phyloP scores from a whole-genome alignment of 2,888 invertebrate genomes.

The Heliconius cydno region DNA sequence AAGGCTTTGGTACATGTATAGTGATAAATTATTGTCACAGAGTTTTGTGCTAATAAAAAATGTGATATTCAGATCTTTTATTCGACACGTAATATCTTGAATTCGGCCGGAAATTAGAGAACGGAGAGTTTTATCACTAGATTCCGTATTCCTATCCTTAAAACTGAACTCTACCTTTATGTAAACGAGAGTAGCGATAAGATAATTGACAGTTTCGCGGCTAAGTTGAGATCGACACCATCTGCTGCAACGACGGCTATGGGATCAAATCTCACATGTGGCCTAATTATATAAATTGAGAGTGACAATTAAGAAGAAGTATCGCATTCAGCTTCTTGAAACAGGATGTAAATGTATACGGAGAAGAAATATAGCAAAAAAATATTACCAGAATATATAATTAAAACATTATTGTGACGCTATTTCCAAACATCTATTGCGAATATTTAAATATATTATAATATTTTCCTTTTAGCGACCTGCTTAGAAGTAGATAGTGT shows the following conservation, averaged over 20 bases:
- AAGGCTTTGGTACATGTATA: too few relatives aligned
- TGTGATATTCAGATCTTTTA: too few relatives aligned
- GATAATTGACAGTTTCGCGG: background rate
- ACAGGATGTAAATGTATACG: background rate
- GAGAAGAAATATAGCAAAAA: background rate
- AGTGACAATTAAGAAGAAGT: constrained; percentile 14
- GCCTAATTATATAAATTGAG: constrained; percentile 19
- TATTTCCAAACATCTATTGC: too few relatives aligned
- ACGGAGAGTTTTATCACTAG: background rate
- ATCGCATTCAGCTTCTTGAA: background rate
- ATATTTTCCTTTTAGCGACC: too few relatives aligned
- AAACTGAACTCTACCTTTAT: too few relatives aligned
- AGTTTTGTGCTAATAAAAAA: too few relatives aligned
- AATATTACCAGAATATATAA: background rate
- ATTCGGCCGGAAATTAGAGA: background rate
- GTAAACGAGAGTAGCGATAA: background rate
- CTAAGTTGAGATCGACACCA: constrained; percentile 4
- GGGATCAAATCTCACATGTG: constrained; percentile 15
- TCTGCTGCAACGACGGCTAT: background rate
- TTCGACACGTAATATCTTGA: too few relatives aligned
- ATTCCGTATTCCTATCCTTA: background rate
- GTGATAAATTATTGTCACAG: too few relatives aligned
- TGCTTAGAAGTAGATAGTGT: too few relatives aligned
- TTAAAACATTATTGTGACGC: background rate
- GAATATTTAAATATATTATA: too few relatives aligned